Evolutionary conservation across 2,113 vertebrate genomes (phyloP).

Genomic region (Pungitius pungitius): DNA sequence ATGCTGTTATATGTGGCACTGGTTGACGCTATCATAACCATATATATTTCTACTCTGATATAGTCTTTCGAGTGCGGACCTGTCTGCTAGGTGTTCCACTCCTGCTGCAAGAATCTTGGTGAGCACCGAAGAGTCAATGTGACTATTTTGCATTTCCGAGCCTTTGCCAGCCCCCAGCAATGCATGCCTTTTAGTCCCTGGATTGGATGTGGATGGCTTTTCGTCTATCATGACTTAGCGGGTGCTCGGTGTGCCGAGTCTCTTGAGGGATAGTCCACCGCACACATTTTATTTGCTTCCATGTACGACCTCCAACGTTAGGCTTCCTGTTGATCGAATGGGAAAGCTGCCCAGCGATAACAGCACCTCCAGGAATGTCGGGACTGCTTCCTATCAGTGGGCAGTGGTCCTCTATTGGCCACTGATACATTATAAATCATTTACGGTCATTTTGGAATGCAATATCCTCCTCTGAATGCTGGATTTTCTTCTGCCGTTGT

Average conservation of each 20-base stretch:
- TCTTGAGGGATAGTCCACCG: slow-evolving; percentile 38
- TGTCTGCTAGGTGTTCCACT: slow-evolving; percentile 7
- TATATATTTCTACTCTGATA: not conserved
- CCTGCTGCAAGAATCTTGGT: slow-evolving; percentile 18
- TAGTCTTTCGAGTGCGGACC: not conserved
- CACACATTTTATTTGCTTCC: slow-evolving; percentile 34
- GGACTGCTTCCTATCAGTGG: slow-evolving; percentile 74
- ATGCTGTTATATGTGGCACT: not conserved
- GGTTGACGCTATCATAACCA: not conserved
- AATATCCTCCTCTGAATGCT: slow-evolving; percentile 78
- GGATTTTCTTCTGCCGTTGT: slow-evolving; percentile 73
- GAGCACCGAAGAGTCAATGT: slow-evolving; percentile 25
- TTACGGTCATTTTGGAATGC: slow-evolving; percentile 79
- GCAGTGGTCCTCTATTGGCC: slow-evolving; percentile 63
- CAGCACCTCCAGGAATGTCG: slow-evolving; percentile 72
- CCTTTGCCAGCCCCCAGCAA: slow-evolving; percentile 47
- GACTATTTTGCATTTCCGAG: slow-evolving; percentile 50
- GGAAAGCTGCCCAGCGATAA: slow-evolving; percentile 65
- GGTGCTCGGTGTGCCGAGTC: slow-evolving; percentile 33
- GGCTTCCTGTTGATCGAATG: slow-evolving; percentile 51
- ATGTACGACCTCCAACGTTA: slow-evolving; percentile 27
- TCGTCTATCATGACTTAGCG: slow-evolving; percentile 55
- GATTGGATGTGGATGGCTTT: slow-evolving; percentile 63
- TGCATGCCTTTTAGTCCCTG: slow-evolving; percentile 57
- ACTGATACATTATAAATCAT: slow-evolving; percentile 82